Percentiles rank a stretch among this genome's conserved stretches.
These are phyloP conservation scores for Hydractinia symbiolongicarpus DNA, from an alignment of 30 jellyfish, hydroid and myxozoan species.

Conservation along the genomic window DNA sequence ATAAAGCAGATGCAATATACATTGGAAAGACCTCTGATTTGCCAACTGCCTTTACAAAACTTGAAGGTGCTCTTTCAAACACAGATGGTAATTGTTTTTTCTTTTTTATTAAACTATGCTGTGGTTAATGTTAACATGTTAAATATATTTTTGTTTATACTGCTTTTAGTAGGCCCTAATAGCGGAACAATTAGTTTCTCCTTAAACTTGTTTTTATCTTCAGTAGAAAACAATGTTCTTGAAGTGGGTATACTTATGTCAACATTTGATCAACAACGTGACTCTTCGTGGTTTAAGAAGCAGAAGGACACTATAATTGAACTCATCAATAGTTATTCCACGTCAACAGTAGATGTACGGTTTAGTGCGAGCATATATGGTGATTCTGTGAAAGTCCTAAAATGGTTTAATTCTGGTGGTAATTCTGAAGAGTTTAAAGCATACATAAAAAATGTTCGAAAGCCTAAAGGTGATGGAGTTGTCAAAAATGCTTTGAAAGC, in stretches of 20 bases:
- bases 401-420: background rate
- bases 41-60: background rate
- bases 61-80: background rate
- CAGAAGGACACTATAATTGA: slow-evolving; percentile 1
- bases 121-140: no score
- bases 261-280: background rate
- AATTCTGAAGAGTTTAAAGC: background rate
- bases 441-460: background rate
- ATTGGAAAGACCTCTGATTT: background rate
- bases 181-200: no score
- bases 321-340: background rate
- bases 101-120: no score
- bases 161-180: no score
- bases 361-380: slow-evolving; percentile 3
- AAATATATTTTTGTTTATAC: no score
- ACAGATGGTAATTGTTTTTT: background rate
- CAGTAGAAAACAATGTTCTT: background rate
- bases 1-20: background rate
- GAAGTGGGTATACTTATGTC: slow-evolving; percentile 12
- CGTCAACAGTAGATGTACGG: background rate
- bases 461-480: slow-evolving; percentile 37
- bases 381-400: background rate
- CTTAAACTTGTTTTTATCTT: background rate
- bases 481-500: slow-evolving; percentile 21
- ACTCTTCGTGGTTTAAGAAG: background rate